phyloP scores from a whole-genome alignment of 2,888 invertebrate genomes.

The Epistrophella euchroma region DNA sequence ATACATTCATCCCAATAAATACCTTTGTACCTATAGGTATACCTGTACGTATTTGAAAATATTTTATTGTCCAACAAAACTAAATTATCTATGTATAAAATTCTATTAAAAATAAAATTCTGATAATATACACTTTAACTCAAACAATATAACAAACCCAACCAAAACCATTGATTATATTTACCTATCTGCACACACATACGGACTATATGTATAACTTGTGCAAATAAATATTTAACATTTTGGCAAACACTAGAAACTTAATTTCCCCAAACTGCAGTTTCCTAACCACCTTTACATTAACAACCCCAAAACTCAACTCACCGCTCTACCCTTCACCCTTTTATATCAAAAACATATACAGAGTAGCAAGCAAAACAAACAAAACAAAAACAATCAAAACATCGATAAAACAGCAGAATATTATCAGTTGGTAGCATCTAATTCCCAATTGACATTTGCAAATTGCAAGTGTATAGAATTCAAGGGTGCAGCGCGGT shows the following conservation, averaged over 20 bases:
- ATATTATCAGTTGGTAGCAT: conserved; percentile 68
- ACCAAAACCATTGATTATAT: conserved; percentile 36
- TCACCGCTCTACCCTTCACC: neutral
- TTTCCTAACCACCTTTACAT: neutral
- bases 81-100: neutral
- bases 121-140: conserved; percentile 9
- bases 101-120: neutral
- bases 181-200: conserved; percentile 5
- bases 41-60: neutral
- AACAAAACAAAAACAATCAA: conserved; percentile 59
- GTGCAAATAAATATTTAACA: conserved; percentile 52
- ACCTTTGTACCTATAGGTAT: too few species aligned
- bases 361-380: conserved; percentile 42
- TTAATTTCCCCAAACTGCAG: conserved; percentile 34
- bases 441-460: conserved; percentile 74
- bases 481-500: conserved; percentile 11
- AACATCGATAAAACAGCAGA: conserved; percentile 63
- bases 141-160: conserved; percentile 30
- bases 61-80: neutral
- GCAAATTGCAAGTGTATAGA: conserved; percentile 64
- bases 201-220: neutral
- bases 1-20: neutral
- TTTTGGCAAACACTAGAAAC: conserved; percentile 49
- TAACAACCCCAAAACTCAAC: neutral
- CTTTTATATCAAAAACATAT: neutral